These are phyloP conservation scores for Bostrychus sinensis DNA, from an alignment of 2,113 vertebrate genomes.

Conservation along the genomic window DNA sequence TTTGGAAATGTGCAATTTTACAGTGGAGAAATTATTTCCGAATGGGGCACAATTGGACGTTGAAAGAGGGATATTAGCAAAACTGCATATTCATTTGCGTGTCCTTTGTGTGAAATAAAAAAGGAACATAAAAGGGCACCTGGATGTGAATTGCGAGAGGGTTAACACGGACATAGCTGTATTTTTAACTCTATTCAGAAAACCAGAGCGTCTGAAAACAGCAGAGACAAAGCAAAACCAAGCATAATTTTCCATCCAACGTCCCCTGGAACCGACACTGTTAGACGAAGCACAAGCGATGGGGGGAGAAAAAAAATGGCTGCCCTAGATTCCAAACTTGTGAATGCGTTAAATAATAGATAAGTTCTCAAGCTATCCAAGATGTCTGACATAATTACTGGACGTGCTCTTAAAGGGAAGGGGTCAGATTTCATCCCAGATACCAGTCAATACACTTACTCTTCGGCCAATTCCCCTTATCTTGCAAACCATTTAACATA, in stretches of 20 bases:
- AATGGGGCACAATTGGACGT: no score
- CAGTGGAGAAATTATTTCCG: not conserved
- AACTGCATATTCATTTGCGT: slow-evolving; percentile 23
- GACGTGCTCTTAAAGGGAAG: slow-evolving; percentile 54
- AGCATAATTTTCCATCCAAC: slow-evolving; percentile 34
- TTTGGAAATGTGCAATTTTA: slow-evolving; percentile 13
- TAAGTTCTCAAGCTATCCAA: slow-evolving; percentile 65
- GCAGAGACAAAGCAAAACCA: slow-evolving; percentile 14
- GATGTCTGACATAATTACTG: slow-evolving; percentile 73
- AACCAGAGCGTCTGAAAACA: slow-evolving; percentile 22
- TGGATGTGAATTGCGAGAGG: slow-evolving; percentile 6
- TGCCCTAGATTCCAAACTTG: slow-evolving; percentile 74
- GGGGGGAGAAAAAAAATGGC: slow-evolving; percentile 25
- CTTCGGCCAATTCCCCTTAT: slow-evolving; percentile 41
- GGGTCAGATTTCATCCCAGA: slow-evolving; percentile 60
- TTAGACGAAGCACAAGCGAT: slow-evolving; percentile 14
- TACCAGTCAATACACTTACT: slow-evolving; percentile 54
- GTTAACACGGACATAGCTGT: not conserved
- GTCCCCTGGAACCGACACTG: slow-evolving; percentile 24
- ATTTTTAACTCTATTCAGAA: slow-evolving; percentile 11
- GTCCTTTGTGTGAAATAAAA: slow-evolving; percentile 23
- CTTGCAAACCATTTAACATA: slow-evolving; percentile 43
- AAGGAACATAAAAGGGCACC: slow-evolving; percentile 26
- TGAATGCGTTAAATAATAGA: slow-evolving; percentile 69
- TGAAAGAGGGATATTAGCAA: no score